Percentiles rank a stretch among this genome's conserved stretches.
phyloP scores from a whole-genome alignment of 2,113 vertebrate species.

The Albula goreensis region DNA sequence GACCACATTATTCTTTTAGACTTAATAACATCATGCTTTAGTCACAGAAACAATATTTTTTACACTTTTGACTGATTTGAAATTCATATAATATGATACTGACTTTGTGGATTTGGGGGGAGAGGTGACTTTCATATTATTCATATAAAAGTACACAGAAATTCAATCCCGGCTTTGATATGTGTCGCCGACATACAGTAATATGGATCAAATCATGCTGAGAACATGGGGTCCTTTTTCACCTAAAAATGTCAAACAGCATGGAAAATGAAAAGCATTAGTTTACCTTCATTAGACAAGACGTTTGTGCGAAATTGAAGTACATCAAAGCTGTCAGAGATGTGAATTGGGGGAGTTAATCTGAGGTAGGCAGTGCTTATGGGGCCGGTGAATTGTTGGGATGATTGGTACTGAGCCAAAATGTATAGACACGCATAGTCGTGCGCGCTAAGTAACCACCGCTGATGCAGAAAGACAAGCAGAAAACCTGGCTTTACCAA shows the following conservation, averaged over 20 bases:
- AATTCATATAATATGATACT: no score
- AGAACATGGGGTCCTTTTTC: not conserved
- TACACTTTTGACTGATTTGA: no score
- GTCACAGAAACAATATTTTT: no score
- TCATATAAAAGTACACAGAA: not conserved
- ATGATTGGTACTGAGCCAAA: slow-evolving; percentile 47
- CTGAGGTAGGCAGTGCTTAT: not conserved
- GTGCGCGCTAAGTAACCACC: slow-evolving; percentile 42
- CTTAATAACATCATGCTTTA: no score
- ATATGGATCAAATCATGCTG: not conserved
- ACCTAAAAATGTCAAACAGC: not conserved
- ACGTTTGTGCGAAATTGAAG: not conserved
- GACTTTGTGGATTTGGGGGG: no score
- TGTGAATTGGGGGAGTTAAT: not conserved
- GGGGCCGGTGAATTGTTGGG: slow-evolving; percentile 38
- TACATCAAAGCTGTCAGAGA: not conserved
- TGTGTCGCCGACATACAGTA: not conserved
- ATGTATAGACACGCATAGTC: slow-evolving; percentile 44
- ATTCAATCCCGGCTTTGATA: no score
- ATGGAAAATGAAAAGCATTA: not conserved
- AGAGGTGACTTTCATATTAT: not conserved
- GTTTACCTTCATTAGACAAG: not conserved
- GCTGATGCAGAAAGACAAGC: slow-evolving; percentile 43
- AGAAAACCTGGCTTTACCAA: slow-evolving; percentile 42
- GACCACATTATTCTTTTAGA: no score